Percentiles rank a stretch among this genome's conserved stretches.
Conservation (phyloP, 2,113 vertebrate genomes). For the Festucalex cinctus region DNA sequence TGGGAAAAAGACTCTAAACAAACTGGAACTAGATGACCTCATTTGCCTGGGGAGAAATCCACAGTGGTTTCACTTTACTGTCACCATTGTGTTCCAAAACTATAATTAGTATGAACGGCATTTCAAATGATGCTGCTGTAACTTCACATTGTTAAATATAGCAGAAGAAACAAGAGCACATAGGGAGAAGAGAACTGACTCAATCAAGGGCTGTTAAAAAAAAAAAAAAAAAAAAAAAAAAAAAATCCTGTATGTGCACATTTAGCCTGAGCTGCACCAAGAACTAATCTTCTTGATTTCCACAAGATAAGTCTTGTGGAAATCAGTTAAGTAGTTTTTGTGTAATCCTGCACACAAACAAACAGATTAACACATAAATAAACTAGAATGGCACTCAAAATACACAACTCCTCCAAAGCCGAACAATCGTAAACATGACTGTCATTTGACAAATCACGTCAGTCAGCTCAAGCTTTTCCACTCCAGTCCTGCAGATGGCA, state of each 20-base stretch:
- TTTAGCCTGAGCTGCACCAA: neutral
- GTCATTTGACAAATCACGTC: neutral
- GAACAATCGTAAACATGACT: neutral
- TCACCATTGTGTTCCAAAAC: constrained; percentile 38
- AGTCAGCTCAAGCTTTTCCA: neutral
- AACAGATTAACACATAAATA: constrained; percentile 7
- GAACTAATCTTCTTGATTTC: constrained; percentile 3
- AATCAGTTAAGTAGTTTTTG: constrained; percentile 6
- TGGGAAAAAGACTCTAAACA: constrained; percentile 57
- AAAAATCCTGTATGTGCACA: neutral
- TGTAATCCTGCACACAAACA: constrained; percentile 8
- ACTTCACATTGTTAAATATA: constrained; percentile 9
- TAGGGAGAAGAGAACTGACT: neutral
- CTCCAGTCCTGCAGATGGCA: neutral
- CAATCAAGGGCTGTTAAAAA: neutral
- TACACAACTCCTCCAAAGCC: neutral
- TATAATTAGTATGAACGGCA: constrained; percentile 41
- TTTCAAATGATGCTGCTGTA: constrained; percentile 23
- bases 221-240: neutral
- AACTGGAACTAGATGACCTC: constrained; percentile 55
- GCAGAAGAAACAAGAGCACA: neutral
- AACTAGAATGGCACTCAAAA: neutral
- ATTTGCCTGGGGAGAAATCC: constrained; percentile 48
- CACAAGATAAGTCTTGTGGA: constrained; percentile 4
- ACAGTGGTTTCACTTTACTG: constrained; percentile 50